Base-by-base conservation (phyloP, 2,797 vertebrate species). In the Loriculus beryllinus region DNA sequence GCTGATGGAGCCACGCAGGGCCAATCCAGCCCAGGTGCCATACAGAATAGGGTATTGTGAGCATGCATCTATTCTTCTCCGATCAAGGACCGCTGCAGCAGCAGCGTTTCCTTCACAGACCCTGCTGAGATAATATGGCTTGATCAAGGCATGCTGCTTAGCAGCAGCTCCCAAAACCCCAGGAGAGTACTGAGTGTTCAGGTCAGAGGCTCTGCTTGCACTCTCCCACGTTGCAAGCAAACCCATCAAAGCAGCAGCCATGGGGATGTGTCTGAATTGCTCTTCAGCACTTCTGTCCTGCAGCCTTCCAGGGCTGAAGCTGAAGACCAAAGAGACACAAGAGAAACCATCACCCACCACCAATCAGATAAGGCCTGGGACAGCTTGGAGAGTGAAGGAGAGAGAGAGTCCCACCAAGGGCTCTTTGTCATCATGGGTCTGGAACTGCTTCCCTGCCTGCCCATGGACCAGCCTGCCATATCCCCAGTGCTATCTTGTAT, bases 231-330 rank as follows among this genome's bases (percentile, higher is more conserved):
- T 1, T 28, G 39, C 49, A 62, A 72, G 19, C 5, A 65, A 68
- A 54, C 14, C 21, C 6, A 3, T 5, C 15, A 28, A 62, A 79
- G 70, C 43, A 82, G 45, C 14, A 43, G 43, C 33, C 56, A 22
- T 0, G 5, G 0, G 2, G n/a, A 63, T 0, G 2, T 2, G 2
- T 4, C 47, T 10, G 59, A 87, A 33, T 3, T 33, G 20, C n/a
- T 71, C 18, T 5, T 63, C 51, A 65, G 47, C 51, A 35, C 23
- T 33, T 47, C 9, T 12, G 12, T 7, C 19, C 81, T 37, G n/a
- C 49, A 15, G 15, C 14, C 31, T 37, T 67, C 51, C 7, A 3
- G 68, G 47, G 54, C 22, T 72, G 62, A 75, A 75, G 42, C 1
- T 52, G 48, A 35, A 51, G 19, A 6, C 35, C 48, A 59, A 87